These are phyloP conservation scores for Octomys mimax DNA, from an alignment of 2,797 vertebrate genomes.

Conservation along the genomic window DNA sequence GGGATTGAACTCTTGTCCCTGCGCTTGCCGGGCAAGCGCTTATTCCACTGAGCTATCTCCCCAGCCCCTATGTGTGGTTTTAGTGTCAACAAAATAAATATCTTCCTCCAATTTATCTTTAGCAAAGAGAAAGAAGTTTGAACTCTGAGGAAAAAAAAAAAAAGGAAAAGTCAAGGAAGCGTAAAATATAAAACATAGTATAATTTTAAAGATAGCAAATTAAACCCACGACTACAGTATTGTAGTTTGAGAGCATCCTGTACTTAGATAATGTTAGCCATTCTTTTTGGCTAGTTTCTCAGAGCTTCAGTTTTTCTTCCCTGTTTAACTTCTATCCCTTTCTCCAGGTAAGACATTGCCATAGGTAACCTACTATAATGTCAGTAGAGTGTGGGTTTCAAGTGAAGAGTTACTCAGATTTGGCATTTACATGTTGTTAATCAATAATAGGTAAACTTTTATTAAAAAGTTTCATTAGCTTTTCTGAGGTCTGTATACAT, in stretches of 20 bases:
- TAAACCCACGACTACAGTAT: background rate
- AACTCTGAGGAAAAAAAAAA: slow-evolving; percentile 9
- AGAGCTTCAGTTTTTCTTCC: background rate
- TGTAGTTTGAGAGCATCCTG: background rate
- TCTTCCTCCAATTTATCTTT: slow-evolving; percentile 50
- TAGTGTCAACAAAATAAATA: slow-evolving; percentile 53
- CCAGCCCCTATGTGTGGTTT: slow-evolving; percentile 36
- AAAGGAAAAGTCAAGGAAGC: slow-evolving; percentile 62
- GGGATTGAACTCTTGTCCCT: too few species aligned
- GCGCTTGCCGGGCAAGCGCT: too few species aligned
- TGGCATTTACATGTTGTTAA: slow-evolving; percentile 57
- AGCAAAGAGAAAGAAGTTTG: background rate
- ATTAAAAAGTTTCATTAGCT: background rate
- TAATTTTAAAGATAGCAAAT: slow-evolving; percentile 28
- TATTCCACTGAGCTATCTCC: too few species aligned
- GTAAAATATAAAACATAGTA: slow-evolving; percentile 28
- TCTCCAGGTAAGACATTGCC: background rate
- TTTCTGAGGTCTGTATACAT: background rate
- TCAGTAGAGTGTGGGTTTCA: background rate
- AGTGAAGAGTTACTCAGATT: background rate
- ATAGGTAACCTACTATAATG: background rate
- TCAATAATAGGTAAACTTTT: background rate
- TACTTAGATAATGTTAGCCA: background rate
- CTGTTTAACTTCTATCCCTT: background rate
- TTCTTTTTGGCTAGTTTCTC: slow-evolving; percentile 4